These are phyloP conservation scores for Lepidotrigona ventralis DNA, from an alignment of 1,140 invertebrate genomes.

Conservation along the genomic window DNA sequence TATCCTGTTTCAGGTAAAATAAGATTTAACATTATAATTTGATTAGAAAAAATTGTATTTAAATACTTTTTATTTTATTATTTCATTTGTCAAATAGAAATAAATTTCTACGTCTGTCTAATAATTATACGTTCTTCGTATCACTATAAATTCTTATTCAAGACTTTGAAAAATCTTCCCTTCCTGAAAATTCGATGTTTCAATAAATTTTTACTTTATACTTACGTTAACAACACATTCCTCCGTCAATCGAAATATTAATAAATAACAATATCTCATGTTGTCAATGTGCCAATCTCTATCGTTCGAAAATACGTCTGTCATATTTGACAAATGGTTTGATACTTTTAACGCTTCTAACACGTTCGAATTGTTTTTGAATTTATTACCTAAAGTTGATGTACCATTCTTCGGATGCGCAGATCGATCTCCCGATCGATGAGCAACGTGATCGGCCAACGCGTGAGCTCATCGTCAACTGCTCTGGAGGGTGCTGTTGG, in stretches of 20 bases:
- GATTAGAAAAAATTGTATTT: neutral
- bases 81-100: neutral
- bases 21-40: neutral
- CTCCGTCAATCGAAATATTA: neutral
- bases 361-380: neutral
- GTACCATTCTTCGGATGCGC: slow-evolving; percentile 9
- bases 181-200: too few species aligned
- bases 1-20: neutral
- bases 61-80: neutral
- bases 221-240: neutral
- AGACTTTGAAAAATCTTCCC: too few species aligned
- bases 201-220: too few species aligned
- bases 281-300: neutral
- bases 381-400: neutral
- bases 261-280: neutral
- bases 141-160: too few species aligned
- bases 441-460: slow-evolving; percentile 71
- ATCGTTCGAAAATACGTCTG: neutral
- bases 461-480: slow-evolving; percentile 60
- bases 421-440: slow-evolving; percentile 74
- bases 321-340: slow-evolving; percentile 3
- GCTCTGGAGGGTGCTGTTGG: slow-evolving; percentile 72
- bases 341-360: neutral
- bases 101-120: neutral
- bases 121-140: too few species aligned